Conservation (phyloP, 2,113 vertebrate species). For the Gila orcuttii region DNA sequence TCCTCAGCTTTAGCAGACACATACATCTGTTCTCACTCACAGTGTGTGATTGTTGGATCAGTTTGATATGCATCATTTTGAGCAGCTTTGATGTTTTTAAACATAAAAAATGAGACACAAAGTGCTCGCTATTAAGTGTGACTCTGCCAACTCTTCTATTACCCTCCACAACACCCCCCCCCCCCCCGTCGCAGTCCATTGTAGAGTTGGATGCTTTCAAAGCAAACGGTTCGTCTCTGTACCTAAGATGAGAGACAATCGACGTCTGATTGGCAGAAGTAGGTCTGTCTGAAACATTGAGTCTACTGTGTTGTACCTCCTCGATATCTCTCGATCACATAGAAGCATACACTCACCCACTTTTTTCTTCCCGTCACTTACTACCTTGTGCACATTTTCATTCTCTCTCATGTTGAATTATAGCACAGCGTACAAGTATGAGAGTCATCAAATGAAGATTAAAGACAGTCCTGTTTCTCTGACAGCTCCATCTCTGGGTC, state of each 20-base stretch:
- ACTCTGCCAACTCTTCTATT: constrained; percentile 15
- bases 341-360: constrained; percentile 16
- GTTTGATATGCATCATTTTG: constrained; percentile 28
- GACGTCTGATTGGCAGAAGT: constrained; percentile 59
- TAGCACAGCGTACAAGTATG: constrained; percentile 52
- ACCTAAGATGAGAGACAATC: constrained; percentile 42
- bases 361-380: constrained; percentile 39
- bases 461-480: constrained; percentile 70
- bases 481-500: constrained; percentile 58
- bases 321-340: constrained; percentile 38
- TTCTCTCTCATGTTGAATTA: constrained; percentile 59
- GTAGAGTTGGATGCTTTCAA: constrained; percentile 44
- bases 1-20: constrained; percentile 1
- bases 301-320: constrained; percentile 31
- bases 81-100: constrained; percentile 50
- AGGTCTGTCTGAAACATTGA: constrained; percentile 57
- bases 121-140: constrained; percentile 39
- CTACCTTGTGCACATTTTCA: constrained; percentile 36
- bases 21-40: constrained; percentile 3
- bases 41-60: constrained; percentile 15
- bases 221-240: constrained; percentile 33
- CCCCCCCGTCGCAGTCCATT: neutral
- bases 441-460: constrained; percentile 77
- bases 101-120: constrained; percentile 33
- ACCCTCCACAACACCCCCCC: neutral